Base-by-base conservation (phyloP, 2,888 invertebrate species). In the Ceriagrion tenellum region DNA sequence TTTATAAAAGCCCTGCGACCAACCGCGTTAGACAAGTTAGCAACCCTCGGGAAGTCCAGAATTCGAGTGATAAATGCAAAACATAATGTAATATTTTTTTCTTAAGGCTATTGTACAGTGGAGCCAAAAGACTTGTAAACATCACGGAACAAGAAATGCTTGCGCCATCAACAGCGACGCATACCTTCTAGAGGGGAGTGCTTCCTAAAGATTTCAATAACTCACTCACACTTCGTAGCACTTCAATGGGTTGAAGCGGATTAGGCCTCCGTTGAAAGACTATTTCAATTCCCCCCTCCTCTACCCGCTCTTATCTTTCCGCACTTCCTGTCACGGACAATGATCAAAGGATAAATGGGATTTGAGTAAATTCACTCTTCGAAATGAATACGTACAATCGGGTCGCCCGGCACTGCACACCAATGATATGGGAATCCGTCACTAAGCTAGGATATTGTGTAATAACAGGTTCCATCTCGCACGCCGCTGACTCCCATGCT, bases 301-400 rank as follows among this genome's bases (percentile, higher is more conserved):
- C n/a, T n/a, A n/a, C n/a, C n/a, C 47, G 47, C 59, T 13, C 81
- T 81, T 81, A 81, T 81, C 81, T 81, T 81, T 81, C 30, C 81
- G 16, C 81, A 81, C 81, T 35, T 35, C 81, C 81, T 81, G 81
- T 35, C 35, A 35, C 35, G 81, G 35, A 81, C 81, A 81, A 81
- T 81, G 81, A 81, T 81, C 81, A 35, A 81, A 30, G 81, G 81
- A 81, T 35, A 26, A 81, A 81, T 81, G 81, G 81, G 81, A 35
- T 81, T 69, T 12, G 81, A 81, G 35, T 81, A 81, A 35, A 35
- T 81, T 81, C 81, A 81, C 30, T 81, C 81, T 12, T 81, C 81
- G 81, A 81, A 81, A 35, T 81, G 81, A 10, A 35, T 35, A 35
- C 81, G 81, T 35, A 81, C 81, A 81, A 81, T 35, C 81, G 35